phyloP scores from a whole-genome alignment of 2,113 vertebrate genomes.

The Illadopsis cleaveri region DNA sequence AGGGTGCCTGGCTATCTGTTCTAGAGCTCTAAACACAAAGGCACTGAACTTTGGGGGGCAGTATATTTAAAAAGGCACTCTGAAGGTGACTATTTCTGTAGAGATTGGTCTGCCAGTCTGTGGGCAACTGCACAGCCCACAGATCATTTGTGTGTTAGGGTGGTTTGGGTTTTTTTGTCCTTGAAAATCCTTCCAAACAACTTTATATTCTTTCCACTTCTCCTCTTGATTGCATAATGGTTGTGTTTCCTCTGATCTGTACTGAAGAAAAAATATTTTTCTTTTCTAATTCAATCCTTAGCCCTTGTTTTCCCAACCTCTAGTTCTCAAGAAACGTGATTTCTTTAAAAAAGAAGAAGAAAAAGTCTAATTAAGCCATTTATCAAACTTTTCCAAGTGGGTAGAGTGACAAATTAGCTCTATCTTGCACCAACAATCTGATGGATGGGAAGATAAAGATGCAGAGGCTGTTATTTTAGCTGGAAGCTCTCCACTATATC shows the following conservation, averaged over 20 bases:
- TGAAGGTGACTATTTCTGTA: background rate
- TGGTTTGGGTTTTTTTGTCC: background rate
- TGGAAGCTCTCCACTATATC: conserved; percentile 58
- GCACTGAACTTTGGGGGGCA: background rate
- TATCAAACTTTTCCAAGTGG: conserved; percentile 63
- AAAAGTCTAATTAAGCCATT: conserved; percentile 70
- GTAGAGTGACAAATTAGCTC: conserved; percentile 67
- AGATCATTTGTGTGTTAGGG: background rate
- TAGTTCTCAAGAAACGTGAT: conserved; percentile 39
- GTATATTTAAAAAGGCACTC: background rate
- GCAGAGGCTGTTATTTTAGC: conserved; percentile 73
- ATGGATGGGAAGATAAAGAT: conserved; percentile 68
- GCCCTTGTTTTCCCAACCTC: conserved; percentile 50
- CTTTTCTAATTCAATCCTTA: conserved; percentile 53
- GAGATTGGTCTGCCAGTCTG: background rate
- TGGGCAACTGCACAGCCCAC: background rate
- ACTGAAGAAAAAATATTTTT: conserved; percentile 61
- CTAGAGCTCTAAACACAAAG: background rate
- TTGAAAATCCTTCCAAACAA: background rate
- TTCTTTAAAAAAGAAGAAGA: background rate
- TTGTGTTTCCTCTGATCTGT: background rate
- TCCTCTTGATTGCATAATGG: background rate
- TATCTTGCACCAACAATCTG: conserved; percentile 32
- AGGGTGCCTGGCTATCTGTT: background rate
- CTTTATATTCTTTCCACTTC: background rate